Conservation (phyloP, 2,113 vertebrate genomes). For the Nannobrachium achirus region DNA sequence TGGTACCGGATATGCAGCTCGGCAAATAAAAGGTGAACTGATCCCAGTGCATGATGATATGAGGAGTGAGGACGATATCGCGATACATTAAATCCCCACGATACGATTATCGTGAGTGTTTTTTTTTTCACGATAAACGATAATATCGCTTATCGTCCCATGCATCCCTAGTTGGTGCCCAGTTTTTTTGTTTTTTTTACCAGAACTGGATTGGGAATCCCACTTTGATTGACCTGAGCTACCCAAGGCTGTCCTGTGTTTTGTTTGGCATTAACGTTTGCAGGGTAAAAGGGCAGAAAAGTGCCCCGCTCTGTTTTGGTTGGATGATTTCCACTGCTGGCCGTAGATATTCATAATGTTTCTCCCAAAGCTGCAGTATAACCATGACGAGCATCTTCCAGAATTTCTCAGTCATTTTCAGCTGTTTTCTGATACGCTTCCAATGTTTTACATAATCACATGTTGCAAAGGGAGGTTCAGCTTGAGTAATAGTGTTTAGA, state of each 20-base stretch:
- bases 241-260: conserved; percentile 50
- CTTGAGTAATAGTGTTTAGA: conserved; percentile 43
- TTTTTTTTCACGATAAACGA: too few relatives aligned
- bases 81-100: too few relatives aligned
- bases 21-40: too few relatives aligned
- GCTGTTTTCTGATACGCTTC: conserved; percentile 24
- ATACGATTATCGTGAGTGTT: too few relatives aligned
- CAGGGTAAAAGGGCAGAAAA: conserved; percentile 24
- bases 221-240: conserved; percentile 53
- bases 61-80: too few relatives aligned
- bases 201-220: conserved; percentile 54
- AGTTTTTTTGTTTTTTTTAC: too few relatives aligned
- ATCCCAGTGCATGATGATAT: too few relatives aligned
- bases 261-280: conserved; percentile 49
- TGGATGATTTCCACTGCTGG: conserved; percentile 36
- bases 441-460: conserved; percentile 57
- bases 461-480: conserved; percentile 40
- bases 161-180: conserved; percentile 4
- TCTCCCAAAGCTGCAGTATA: conserved; percentile 43
- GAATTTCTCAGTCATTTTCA: conserved; percentile 29
- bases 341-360: conserved; percentile 26
- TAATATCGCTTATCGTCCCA: too few relatives aligned
- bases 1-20: too few relatives aligned
- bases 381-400: conserved; percentile 27
- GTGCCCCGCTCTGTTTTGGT: conserved; percentile 43